Evolutionary conservation across 2,888 invertebrate species (phyloP), one percentile per base, ranked within the genome.

Genomic region (Amphimallon solstitiale): DNA sequence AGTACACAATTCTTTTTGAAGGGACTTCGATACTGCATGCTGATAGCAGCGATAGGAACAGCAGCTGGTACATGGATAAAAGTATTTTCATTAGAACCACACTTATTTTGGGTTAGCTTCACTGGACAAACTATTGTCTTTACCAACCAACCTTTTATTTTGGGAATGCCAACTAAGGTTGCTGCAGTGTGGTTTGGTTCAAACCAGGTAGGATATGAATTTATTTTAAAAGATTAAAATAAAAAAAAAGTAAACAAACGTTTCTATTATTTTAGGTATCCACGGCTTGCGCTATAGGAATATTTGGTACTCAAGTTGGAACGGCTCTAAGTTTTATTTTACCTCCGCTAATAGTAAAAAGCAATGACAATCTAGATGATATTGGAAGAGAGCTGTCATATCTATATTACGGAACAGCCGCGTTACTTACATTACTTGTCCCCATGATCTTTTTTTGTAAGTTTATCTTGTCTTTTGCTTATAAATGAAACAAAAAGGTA

Each of bases 131-230:
- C 93, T 0, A 85, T 97, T 70, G 90, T 92, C 67, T 92, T 92
- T 0, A 76, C 90, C n/a, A 92, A 96, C 21, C 96, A 97, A 84
- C 91, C 95, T 15, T 97, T 95, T 84, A 91, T 97, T 64, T 85
- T 98, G 40, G 94, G 94, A 72, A 88, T 98, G 61, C 98, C 98
- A 0, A 92, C 98, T 0, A 85, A 91, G 59, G 84, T 98, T 71
- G 97, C 98, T 0, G 96, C 98, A 0, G 94, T 96, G 37, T 98
- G 98, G 98, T 98, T 98, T 80, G 96, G 97, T 2, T 91, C 94
- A 0, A 90, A 94, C 77, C 94, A 97, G 84, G 96, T 97, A 21
- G 95, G 95, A 63, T n/a, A 46, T n/a, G 40, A 2, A 9, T 21
- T n/a, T 14, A 38, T 15, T 38, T 12, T 10, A 37, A 23, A 37